Conservation (phyloP, 2,888 invertebrate genomes). For the Idaea dimidiata region DNA sequence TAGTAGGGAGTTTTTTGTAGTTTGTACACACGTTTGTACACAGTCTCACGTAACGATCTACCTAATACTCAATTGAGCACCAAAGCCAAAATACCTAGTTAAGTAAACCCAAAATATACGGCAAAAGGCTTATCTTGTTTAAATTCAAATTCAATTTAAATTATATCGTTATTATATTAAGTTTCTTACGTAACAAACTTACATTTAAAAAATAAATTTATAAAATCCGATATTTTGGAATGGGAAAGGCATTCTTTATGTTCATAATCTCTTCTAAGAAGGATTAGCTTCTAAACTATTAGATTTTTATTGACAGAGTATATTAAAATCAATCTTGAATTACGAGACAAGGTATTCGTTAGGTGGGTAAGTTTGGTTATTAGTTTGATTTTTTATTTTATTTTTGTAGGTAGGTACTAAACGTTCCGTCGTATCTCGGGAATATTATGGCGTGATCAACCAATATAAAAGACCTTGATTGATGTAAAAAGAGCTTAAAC, state of each 20-base stretch:
- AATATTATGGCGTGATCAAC: too few relatives aligned
- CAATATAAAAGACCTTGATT: too few relatives aligned
- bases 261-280: neutral
- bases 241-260: neutral
- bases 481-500: too few relatives aligned
- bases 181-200: neutral
- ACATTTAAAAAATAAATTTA: neutral
- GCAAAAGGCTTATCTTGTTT: conserved; percentile 5
- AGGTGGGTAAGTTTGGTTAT: neutral
- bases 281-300: neutral
- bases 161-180: conserved; percentile 4
- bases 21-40: too few relatives aligned
- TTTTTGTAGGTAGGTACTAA: neutral
- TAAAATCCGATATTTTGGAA: neutral
- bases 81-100: neutral
- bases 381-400: neutral
- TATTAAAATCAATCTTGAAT: neutral
- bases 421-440: too few relatives aligned
- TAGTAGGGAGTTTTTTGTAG: too few relatives aligned
- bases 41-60: too few relatives aligned
- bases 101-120: neutral
- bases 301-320: neutral
- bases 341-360: neutral
- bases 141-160: conserved; percentile 12
- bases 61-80: too few relatives aligned